Base-by-base conservation (phyloP, 2,888 invertebrate species). In the Tineola bisselliella region DNA sequence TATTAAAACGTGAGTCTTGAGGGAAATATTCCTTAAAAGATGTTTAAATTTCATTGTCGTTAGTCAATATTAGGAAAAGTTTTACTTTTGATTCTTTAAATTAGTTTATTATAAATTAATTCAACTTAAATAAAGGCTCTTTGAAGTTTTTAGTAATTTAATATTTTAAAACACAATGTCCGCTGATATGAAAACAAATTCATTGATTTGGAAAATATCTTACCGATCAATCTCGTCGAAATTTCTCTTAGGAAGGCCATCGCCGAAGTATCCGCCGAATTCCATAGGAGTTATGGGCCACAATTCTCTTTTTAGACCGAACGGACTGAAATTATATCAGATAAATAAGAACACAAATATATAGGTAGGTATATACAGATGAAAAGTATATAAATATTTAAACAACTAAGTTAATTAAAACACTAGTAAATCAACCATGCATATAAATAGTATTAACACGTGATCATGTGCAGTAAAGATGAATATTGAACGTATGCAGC, bases 191-290 rank as follows among this genome's bases (percentile, higher is more conserved):
- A 25, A 25, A 25, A 25, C 25, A 25, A 25, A 25, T 25, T 25
- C 25, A 25, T 25, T 25, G 5, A 15, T 17, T 15, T 15, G 17
- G 48, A 54, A 54, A 54, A 13, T 15, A 13, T 10, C 54, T 76
- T 69, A 84, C 86, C 84, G 77, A 74, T 90, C 90, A 63, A 90
- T 90, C 74, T 90, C 90, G 66, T 90, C 90, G 69, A 90, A 89
- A 73, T 89, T 89, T 60, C 82, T 76, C 66, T 83, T 83, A 12
- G 78, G 77, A 57, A 79, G 71, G 43, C 76, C 81, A 62, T 82
- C 80, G 62, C 75, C 79, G 69, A 77, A 79, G 70, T 79, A 81
- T 67, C 77, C 75, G 66, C 67, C 64, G 63, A 72, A 75, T 63
- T 75, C 75, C 62, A 71, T 62, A 60, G 61, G 66, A 12, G 77